These are phyloP conservation scores for Nibea coibor DNA, from an alignment of 2,113 vertebrate genomes.

Conservation along the genomic window DNA sequence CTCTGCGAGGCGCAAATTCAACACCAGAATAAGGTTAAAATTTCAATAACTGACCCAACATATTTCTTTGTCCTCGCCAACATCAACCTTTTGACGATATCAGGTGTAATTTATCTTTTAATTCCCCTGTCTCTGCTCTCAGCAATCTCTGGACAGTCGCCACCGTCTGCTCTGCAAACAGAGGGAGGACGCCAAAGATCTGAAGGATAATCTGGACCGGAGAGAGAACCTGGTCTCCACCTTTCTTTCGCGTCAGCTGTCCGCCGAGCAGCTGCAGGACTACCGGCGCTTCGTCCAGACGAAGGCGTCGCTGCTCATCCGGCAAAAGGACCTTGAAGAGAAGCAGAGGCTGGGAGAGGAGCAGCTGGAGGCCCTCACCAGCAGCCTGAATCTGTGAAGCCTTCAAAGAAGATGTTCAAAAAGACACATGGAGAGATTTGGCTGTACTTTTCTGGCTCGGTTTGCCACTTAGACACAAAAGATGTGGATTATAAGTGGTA, in stretches of 20 bases:
- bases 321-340: slow-evolving; percentile 93
- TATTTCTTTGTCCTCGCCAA: not conserved
- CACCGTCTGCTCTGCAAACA: slow-evolving; percentile 90
- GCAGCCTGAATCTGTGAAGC: slow-evolving; percentile 72
- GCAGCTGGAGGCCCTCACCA: slow-evolving; percentile 87
- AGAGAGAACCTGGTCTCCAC: slow-evolving; percentile 89
- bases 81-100: not conserved
- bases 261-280: slow-evolving; percentile 83
- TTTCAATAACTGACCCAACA: not conserved
- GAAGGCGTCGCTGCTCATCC: slow-evolving; percentile 91
- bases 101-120: not conserved
- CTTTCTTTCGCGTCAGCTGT: slow-evolving; percentile 89
- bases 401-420: slow-evolving; percentile 3
- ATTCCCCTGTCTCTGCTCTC: not conserved
- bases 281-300: slow-evolving; percentile 88
- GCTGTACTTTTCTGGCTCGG: not conserved
- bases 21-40: not conserved
- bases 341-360: slow-evolving; percentile 88
- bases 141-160: slow-evolving; percentile 91
- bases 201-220: slow-evolving; percentile 94
- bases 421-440: not conserved
- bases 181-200: slow-evolving; percentile 92
- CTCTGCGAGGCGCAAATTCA: not conserved
- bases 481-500: not conserved
- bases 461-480: slow-evolving; percentile 26